phyloP scores from a whole-genome alignment of 2,113 vertebrate genomes.

The Platysteira castanea region DNA sequence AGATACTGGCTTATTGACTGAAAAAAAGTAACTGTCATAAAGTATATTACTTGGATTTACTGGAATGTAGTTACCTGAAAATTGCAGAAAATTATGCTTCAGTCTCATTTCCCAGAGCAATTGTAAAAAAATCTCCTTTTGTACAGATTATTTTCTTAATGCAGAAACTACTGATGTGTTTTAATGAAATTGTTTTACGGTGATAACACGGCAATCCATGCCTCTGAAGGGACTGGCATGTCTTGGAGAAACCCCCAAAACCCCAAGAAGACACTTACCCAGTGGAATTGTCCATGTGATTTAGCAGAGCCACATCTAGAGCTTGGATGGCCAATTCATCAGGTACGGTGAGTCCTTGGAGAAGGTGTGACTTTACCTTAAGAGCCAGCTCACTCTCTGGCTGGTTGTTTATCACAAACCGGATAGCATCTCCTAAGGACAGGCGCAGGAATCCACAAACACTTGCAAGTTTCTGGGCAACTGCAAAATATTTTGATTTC shows the following conservation, averaged over 20 bases:
- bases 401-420: slow-evolving; percentile 71
- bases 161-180: background rate
- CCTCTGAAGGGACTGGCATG: background rate
- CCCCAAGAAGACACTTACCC: slow-evolving; percentile 60
- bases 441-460: slow-evolving; percentile 80
- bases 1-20: background rate
- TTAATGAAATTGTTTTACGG: background rate
- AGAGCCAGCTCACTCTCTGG: slow-evolving; percentile 75
- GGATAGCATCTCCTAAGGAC: slow-evolving; percentile 81
- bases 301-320: slow-evolving; percentile 83
- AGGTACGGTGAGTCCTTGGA: slow-evolving; percentile 78
- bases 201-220: background rate
- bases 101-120: background rate
- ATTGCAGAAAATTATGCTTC: background rate
- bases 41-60: background rate
- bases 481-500: slow-evolving; percentile 73
- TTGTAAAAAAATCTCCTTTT: background rate
- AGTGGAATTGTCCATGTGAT: slow-evolving; percentile 68
- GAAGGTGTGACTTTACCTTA: slow-evolving; percentile 76
- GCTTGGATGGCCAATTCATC: slow-evolving; percentile 86
- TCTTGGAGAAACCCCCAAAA: background rate
- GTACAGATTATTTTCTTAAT: background rate
- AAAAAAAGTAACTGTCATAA: background rate
- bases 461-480: slow-evolving; percentile 80
- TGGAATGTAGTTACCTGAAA: background rate